These are phyloP conservation scores for Coenonympha arcania DNA, from an alignment of 2,888 invertebrate species.

Conservation along the genomic window DNA sequence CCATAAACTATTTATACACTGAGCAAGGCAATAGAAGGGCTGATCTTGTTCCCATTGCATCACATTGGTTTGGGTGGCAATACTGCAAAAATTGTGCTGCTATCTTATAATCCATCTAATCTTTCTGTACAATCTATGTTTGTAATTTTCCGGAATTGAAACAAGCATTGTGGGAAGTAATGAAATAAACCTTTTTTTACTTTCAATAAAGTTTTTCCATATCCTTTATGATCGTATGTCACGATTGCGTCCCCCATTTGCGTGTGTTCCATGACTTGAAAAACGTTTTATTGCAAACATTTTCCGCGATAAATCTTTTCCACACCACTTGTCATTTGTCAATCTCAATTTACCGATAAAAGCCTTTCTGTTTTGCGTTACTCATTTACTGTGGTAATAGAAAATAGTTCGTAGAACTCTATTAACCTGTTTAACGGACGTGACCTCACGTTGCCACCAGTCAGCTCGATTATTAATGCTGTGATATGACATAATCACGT, in stretches of 20 bases:
- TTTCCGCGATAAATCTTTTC: slow-evolving; percentile 46
- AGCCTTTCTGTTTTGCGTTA: slow-evolving; percentile 38
- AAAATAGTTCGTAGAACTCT: neutral
- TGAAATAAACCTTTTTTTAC: neutral
- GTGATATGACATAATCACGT: no score
- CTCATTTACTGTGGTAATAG: slow-evolving; percentile 27
- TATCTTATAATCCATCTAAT: no score
- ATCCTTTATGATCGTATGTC: slow-evolving; percentile 22
- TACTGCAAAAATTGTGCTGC: no score
- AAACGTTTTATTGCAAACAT: slow-evolving; percentile 46
- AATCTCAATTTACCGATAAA: slow-evolving; percentile 56
- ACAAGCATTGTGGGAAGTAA: neutral
- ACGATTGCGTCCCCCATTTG: slow-evolving; percentile 22
- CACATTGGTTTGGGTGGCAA: no score
- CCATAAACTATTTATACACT: no score
- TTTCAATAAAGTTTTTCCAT: neutral
- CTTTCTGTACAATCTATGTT: no score
- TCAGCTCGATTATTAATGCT: no score
- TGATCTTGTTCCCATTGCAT: no score
- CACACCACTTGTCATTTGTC: slow-evolving; percentile 51
- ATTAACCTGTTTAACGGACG: neutral
- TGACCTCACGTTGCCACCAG: no score
- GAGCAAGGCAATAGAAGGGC: no score
- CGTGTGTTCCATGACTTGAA: slow-evolving; percentile 33
- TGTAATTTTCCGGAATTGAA: no score